Percentiles rank a stretch among this genome's conserved stretches.
These are phyloP conservation scores for Eubasilissa regina DNA, from an alignment of 1,140 invertebrate species.

Conservation along the genomic window DNA sequence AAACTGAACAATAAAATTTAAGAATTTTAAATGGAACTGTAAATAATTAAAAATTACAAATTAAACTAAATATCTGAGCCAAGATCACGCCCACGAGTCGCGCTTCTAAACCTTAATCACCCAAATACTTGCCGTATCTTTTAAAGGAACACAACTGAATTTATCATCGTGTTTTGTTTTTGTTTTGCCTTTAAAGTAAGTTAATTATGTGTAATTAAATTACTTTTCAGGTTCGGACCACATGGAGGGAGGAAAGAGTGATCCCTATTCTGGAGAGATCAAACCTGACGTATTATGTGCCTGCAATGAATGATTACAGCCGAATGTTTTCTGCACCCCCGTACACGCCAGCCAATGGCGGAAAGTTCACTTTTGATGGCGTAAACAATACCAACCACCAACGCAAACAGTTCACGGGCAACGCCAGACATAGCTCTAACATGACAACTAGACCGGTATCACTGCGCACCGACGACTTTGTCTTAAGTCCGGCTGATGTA, in stretches of 20 bases:
- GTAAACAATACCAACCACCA: constrained; percentile 64
- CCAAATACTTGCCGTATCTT: too few species aligned
- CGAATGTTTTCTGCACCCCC: constrained; percentile 70
- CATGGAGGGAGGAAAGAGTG: constrained; percentile 64
- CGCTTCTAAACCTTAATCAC: too few species aligned
- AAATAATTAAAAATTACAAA: too few species aligned
- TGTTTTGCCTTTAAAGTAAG: too few species aligned
- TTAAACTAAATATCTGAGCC: too few species aligned
- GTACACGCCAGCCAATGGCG: constrained; percentile 62
- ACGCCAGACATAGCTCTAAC: constrained; percentile 15
- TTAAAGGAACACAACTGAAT: too few species aligned
- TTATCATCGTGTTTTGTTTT: too few species aligned
- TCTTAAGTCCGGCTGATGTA: constrained; percentile 1
- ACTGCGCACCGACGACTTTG: neutral
- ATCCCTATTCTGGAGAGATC: constrained; percentile 66
- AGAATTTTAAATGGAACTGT: too few species aligned
- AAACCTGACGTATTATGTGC: constrained; percentile 72
- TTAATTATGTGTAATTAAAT: too few species aligned
- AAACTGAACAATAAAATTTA: too few species aligned
- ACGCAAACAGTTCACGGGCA: constrained; percentile 58
- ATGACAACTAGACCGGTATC: neutral
- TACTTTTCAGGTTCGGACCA: constrained; percentile 49
- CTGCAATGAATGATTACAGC: constrained; percentile 72
- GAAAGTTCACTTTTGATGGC: constrained; percentile 52
- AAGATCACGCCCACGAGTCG: too few species aligned